These are phyloP conservation scores for Neofelis nebulosa DNA, from an alignment of 2,113 vertebrate species.

Conservation along the genomic window DNA sequence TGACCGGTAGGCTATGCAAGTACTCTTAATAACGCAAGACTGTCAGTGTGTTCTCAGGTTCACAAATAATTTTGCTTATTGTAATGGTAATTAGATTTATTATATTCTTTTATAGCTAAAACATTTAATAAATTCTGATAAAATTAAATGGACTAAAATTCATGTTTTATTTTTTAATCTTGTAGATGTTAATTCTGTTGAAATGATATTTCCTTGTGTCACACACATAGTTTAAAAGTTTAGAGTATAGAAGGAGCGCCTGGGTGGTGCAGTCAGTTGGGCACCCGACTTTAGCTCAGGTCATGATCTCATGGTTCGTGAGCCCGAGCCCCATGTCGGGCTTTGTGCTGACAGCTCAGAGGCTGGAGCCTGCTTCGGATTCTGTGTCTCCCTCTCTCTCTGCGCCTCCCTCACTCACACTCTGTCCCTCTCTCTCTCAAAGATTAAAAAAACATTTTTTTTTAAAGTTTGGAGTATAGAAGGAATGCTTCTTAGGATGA, in stretches of 20 bases:
- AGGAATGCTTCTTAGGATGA: not conserved
- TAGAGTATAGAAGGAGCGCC: not conserved
- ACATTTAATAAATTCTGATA: not conserved
- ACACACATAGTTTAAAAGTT: not conserved
- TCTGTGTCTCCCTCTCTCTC: too few relatives aligned
- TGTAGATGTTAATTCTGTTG: not conserved
- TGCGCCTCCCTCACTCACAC: too few relatives aligned
- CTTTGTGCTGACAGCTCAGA: too few relatives aligned
- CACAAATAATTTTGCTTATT: not conserved
- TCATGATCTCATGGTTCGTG: too few relatives aligned
- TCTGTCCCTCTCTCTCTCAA: too few relatives aligned
- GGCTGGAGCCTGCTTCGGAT: too few relatives aligned
- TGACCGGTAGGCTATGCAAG: not conserved
- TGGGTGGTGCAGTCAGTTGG: too few relatives aligned
- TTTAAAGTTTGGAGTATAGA: not conserved
- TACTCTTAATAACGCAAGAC: not conserved
- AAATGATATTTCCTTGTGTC: slow-evolving; percentile 15
- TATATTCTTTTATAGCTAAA: slow-evolving; percentile 7
- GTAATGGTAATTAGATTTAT: not conserved
- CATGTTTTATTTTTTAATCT: slow-evolving; percentile 44
- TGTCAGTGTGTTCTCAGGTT: not conserved
- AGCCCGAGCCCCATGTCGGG: too few relatives aligned
- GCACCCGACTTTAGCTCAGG: too few relatives aligned
- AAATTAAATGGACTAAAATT: slow-evolving; percentile 11
- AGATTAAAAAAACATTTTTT: too few relatives aligned